Conservation (phyloP, 2,797 vertebrate genomes). For the Xenentodon cancila region DNA sequence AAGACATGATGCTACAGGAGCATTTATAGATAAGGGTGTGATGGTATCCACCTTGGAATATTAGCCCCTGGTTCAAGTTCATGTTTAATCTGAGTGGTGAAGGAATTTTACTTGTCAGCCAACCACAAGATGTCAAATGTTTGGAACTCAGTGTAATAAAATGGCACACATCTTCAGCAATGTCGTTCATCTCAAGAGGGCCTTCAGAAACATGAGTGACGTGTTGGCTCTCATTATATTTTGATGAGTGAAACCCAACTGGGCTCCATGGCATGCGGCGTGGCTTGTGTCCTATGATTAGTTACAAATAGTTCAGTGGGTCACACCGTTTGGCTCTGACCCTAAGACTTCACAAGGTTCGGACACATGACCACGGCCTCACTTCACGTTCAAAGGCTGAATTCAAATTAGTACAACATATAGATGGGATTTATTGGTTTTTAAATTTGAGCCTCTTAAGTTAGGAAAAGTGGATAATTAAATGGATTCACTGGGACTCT, state of each 20-base stretch:
- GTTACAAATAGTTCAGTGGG: conserved; percentile 75
- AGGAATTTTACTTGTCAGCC: conserved; percentile 27
- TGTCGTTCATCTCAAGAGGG: conserved; percentile 46
- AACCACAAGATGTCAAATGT: conserved; percentile 31
- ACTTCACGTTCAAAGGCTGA: conserved; percentile 3
- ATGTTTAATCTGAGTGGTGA: conserved; percentile 16
- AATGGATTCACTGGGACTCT: background rate
- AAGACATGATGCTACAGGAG: conserved; percentile 47
- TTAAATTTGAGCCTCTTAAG: no score
- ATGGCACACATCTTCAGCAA: conserved; percentile 40
- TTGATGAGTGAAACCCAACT: conserved; percentile 70
- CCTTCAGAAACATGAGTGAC: conserved; percentile 60
- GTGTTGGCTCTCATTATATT: conserved; percentile 65
- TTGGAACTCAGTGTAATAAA: conserved; percentile 38
- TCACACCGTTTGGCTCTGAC: conserved; percentile 57
- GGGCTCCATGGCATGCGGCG: conserved; percentile 52
- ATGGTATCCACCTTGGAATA: conserved; percentile 32
- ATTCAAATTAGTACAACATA: conserved; percentile 5
- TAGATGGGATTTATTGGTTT: no score
- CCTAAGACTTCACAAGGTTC: conserved; percentile 43
- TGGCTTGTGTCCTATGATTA: conserved; percentile 73
- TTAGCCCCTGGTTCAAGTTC: conserved; percentile 22
- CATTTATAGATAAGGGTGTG: conserved; percentile 61
- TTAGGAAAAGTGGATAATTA: no score
- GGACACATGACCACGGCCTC: conserved; percentile 23